These are phyloP conservation scores for Rhinophrynus dorsalis DNA, from an alignment of 2,797 vertebrate genomes.

Conservation along the genomic window DNA sequence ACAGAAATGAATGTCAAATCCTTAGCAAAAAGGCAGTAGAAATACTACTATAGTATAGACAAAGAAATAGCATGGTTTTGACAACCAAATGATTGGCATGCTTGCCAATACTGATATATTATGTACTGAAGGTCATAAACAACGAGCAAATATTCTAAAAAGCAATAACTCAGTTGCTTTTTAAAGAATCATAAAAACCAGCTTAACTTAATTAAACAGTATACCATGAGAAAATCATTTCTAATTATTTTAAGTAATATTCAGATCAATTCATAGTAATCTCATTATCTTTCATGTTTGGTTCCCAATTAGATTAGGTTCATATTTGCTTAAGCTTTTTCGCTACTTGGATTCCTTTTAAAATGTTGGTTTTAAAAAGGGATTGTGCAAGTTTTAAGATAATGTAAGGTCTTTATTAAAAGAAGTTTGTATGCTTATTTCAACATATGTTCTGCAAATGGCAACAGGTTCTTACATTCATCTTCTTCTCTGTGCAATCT, in stretches of 20 bases:
- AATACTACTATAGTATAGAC: slow-evolving; percentile 20
- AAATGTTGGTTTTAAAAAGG: slow-evolving; percentile 82
- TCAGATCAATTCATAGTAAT: slow-evolving; percentile 94
- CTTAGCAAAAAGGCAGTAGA: slow-evolving; percentile 17
- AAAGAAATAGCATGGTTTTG: slow-evolving; percentile 33
- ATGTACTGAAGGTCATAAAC: slow-evolving; percentile 61
- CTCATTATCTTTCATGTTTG: slow-evolving; percentile 85
- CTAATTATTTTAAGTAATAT: slow-evolving; percentile 93
- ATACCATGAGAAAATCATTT: slow-evolving; percentile 82
- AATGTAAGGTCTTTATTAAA: slow-evolving; percentile 69
- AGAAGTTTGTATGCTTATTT: slow-evolving; percentile 64
- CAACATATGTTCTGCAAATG: slow-evolving; percentile 33
- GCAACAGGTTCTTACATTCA: too few species aligned
- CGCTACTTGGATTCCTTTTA: slow-evolving; percentile 64
- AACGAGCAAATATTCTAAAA: slow-evolving; percentile 60
- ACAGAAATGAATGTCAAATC: slow-evolving; percentile 8
- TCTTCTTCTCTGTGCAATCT: too few species aligned
- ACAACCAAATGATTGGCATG: slow-evolving; percentile 44
- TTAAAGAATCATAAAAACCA: slow-evolving; percentile 63
- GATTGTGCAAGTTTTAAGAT: slow-evolving; percentile 76
- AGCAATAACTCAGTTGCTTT: slow-evolving; percentile 62
- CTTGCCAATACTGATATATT: slow-evolving; percentile 42
- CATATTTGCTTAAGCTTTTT: slow-evolving; percentile 84
- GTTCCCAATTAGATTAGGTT: slow-evolving; percentile 83
- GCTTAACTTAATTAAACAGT: slow-evolving; percentile 60